Base-by-base conservation (phyloP, 1,140 invertebrate species). In the Bombus breviceps region DNA sequence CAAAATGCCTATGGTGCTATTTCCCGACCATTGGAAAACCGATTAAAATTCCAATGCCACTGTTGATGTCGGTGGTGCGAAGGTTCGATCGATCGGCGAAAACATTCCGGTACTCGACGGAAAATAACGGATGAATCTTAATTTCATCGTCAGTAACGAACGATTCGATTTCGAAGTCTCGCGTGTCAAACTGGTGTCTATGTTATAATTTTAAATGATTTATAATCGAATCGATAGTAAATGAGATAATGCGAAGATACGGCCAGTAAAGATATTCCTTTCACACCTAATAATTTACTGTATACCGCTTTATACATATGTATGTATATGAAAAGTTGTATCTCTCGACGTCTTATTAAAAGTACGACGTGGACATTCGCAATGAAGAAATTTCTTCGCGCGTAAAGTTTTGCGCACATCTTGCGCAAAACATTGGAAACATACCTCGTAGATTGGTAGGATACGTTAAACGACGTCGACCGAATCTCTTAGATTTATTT, bases 31-130 rank as follows among this genome's bases (percentile, higher is more conserved):
- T 86, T 75, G 62, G 81, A 66, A 53, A 77, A 71, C 71, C 83
- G 76, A 91, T 91, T 87, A 91, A 86, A 89, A 91, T 91, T 91
- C 89, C 90, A 39, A 81, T 78, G 74, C 43, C 85, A 74, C n/a
- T 81, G 66, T 89, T 62, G 72, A 43, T 74, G 73, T 25, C 8
- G 12, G 13, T 25, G 12, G 18, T 18, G 47, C 18, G 18, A 6
- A 53, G 47, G 53, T 28, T 22, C 62, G 18, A 87, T 81, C 73
- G 81, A 86, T 87, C 74, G 74, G 34, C 37, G 37, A 71, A 76
- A 75, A 71, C 12, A 66, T 62, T 57, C 75, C 68, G 32, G 32
- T 75, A 73, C 32, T 53, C 18, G 37, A 34, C 39, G 34, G 34
- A 15, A 39, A 59, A 6, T 18, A 32, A 32, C 18, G 18, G 28